phyloP scores from a whole-genome alignment of 2,113 vertebrate genomes.

The Bubo blakistoni region DNA sequence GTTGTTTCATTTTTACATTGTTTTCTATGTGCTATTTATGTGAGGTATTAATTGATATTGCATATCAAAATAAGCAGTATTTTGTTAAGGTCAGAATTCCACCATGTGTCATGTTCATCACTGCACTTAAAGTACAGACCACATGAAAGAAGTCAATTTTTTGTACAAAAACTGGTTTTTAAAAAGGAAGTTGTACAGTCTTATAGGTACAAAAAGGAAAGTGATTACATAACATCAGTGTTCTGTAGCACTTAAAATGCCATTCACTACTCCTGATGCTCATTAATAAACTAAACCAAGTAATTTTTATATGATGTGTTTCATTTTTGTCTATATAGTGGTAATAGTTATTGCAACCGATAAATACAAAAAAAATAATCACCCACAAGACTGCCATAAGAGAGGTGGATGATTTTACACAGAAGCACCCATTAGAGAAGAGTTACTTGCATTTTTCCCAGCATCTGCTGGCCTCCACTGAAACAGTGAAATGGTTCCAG shows the following conservation, averaged over 20 bases:
- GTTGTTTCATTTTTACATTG: background rate
- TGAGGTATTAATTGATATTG: background rate
- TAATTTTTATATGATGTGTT: background rate
- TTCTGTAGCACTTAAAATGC: background rate
- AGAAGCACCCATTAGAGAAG: background rate
- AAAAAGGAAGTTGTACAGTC: background rate
- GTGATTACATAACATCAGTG: background rate
- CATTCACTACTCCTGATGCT: background rate
- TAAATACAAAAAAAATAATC: background rate
- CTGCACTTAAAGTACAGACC: background rate
- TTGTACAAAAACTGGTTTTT: background rate
- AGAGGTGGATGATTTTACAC: background rate
- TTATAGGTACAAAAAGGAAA: background rate
- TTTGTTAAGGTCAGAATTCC: background rate
- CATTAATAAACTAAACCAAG: background rate
- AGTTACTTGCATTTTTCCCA: background rate
- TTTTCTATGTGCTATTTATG: background rate
- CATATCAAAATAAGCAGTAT: background rate
- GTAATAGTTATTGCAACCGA: background rate
- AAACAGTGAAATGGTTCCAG: background rate
- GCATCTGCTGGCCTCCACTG: background rate
- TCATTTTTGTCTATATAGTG: background rate
- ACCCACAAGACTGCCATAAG: background rate
- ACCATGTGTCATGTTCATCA: background rate
- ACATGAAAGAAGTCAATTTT: background rate